Conservation (phyloP, 2,888 invertebrate genomes). For the Nomada hirtipes region DNA sequence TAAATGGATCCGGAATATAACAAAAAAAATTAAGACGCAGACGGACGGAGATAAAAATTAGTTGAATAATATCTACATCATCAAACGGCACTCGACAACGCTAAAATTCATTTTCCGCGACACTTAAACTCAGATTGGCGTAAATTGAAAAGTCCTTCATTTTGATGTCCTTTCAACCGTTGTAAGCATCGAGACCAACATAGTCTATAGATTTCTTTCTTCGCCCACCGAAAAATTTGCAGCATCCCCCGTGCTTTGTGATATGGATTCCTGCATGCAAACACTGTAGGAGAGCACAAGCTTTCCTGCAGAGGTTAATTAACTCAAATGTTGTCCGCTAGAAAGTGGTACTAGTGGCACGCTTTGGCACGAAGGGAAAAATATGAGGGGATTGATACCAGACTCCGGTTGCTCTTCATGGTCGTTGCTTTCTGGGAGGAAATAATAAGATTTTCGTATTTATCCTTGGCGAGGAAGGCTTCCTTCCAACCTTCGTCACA, state of each 20-base stretch:
- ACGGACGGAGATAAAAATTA: no score
- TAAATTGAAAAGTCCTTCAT: not conserved
- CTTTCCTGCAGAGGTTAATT: slow-evolving; percentile 54
- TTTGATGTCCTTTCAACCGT: not conserved
- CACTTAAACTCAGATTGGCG: not conserved
- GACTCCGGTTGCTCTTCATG: slow-evolving; percentile 65
- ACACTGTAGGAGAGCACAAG: slow-evolving; percentile 20
- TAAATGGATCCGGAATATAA: no score
- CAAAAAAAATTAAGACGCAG: no score
- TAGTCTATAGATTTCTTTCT: slow-evolving; percentile 21
- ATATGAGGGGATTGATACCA: slow-evolving; percentile 70
- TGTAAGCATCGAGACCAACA: not conserved
- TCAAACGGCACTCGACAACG: no score
- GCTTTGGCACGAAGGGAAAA: slow-evolving; percentile 68
- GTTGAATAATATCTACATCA: no score
- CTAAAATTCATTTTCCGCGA: no score
- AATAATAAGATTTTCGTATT: slow-evolving; percentile 81
- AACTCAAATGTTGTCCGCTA: slow-evolving; percentile 51
- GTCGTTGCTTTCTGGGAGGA: slow-evolving; percentile 70
- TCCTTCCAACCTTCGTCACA: slow-evolving; percentile 55
- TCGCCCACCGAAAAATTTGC: not conserved
- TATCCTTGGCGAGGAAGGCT: slow-evolving; percentile 67
- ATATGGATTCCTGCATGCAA: slow-evolving; percentile 17
- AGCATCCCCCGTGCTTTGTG: not conserved
- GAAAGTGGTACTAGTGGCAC: slow-evolving; percentile 46